A percentile compares a stretch with the other conserved stretches of the same genome.
Conservation (phyloP, 2,113 vertebrate genomes). For the Protobothrops flavoviridis region DNA sequence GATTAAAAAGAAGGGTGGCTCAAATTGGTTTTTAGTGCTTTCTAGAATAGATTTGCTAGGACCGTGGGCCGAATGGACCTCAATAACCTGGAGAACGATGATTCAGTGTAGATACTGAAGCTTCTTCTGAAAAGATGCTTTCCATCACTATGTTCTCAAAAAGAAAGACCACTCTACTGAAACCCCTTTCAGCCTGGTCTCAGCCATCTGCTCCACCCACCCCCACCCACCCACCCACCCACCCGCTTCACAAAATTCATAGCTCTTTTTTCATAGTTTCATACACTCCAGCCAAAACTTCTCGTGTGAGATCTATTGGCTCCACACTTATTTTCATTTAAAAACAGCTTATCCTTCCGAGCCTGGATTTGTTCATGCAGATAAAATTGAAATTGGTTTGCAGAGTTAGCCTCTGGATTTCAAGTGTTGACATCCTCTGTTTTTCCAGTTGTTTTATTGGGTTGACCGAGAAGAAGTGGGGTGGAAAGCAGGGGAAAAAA, state of each 20-base stretch:
- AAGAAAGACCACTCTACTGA: background rate
- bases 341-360: background rate
- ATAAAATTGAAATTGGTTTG: background rate
- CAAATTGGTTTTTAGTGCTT: background rate
- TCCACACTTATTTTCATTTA: background rate
- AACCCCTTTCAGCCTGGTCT: background rate
- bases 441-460: slow-evolving; percentile 8
- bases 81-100: background rate
- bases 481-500: background rate
- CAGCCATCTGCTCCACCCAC: background rate
- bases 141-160: background rate
- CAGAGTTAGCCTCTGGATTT: background rate
- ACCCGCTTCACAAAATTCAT: background rate
- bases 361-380: background rate
- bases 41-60: background rate
- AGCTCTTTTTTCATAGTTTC: background rate
- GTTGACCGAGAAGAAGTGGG: background rate
- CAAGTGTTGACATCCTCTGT: slow-evolving; percentile 10
- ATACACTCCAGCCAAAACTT: background rate
- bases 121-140: background rate
- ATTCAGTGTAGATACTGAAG: background rate
- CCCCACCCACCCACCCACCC: background rate
- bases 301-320: background rate
- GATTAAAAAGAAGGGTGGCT: background rate
- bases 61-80: background rate